Evolutionary conservation across 2,888 invertebrate species (phyloP), one percentile per base, ranked within the genome.

Genomic region (Ecdyonurus torrentis): DNA sequence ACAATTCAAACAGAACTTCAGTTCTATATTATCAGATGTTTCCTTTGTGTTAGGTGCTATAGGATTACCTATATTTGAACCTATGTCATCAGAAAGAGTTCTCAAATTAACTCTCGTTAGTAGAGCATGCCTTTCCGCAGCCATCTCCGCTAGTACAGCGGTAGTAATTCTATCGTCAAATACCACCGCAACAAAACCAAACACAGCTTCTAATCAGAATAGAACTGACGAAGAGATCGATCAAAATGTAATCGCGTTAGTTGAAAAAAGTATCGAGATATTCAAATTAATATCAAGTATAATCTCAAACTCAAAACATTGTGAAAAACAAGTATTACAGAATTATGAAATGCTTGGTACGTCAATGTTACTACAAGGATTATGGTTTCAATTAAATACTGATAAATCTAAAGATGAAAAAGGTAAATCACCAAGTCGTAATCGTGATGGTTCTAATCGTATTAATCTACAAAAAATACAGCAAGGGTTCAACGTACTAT

Each of bases 321-420:
- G 91, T 60, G 91, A 91, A 61, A 91, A 91, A 66, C 88, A 87
- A 74, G 90, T 90, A 59, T 85, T 90, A 70, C 93, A 94, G 76
- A 95, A 95, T 76, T 87, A 93, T 73, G 79, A 92, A 65, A 82
- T 93, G 76, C 85, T 92, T 68, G 92, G 91, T 7, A 85, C 89
- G 0, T 94, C 94, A 93, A 80, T 93, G 62, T 76, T 94, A 62
- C 82, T 93, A 22, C 87, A 88, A 61, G 94, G 94, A 1, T 80
- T 95, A 22, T 92, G 94, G 74, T 87, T 87, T 65, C 89, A 90
- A 65, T 77, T 91, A 62, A 59, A 63, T 23, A 61, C 62, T n/a
- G 70, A 71, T 58, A 72, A 72, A 64, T 70, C 70, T 64, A 74
- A 77, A 65, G 80, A 82, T 63, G 82, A 82, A 65, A 81, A 81